Base-by-base conservation (phyloP, 2,888 invertebrate genomes). In the Rosalia funebris region DNA sequence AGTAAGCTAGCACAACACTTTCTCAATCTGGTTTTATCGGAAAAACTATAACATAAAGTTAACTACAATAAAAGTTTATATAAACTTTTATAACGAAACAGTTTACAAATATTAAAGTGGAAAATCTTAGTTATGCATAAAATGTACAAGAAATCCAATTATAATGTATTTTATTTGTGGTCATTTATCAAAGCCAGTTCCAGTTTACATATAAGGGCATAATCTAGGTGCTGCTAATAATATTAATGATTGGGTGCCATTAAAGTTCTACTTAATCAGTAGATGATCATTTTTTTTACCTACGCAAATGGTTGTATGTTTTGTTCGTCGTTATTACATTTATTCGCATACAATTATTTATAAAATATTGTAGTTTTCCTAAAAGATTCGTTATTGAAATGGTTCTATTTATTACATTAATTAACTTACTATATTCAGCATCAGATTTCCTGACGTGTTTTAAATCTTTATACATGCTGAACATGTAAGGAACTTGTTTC, bases 141-240 rank as follows among this genome's bases (percentile, higher is more conserved):
- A 70, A 63, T 66, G 68, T 69, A 74, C 72, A 71, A 71, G 73
- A 71, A 70, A 72, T 72, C 73, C 72, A 75, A 75, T 75, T 74
- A 75, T 72, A 73, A 71, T 67, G 69, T 65, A 72, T 72, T 72
- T 72, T 72, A 72, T 75, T 69, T 70, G 64, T 59, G 66, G 66
- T 69, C 71, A 66, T 74, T 74, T 72, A 75, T 75, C 73, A 74
- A 68, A 60, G 53, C 67, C 54, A 65, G 62, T 66, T 61, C 66
- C 63, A 65, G 63, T 67, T 55, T 62, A 70, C 73, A 64, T 73
- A 74, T 75, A 74, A 71, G 75, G 75, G 65, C 71, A 74, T 70
- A 71, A 63, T 71, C 70, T 69, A 65, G 68, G 70, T 70, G 70
- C 66, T 68, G 70, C 60, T 66, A 66, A 66, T 69, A 60, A 66